A percentile compares a stretch with the other conserved stretches of the same genome.
phyloP scores from a whole-genome alignment of 2,888 invertebrate species.

The Macrosoma leucophasiata region DNA sequence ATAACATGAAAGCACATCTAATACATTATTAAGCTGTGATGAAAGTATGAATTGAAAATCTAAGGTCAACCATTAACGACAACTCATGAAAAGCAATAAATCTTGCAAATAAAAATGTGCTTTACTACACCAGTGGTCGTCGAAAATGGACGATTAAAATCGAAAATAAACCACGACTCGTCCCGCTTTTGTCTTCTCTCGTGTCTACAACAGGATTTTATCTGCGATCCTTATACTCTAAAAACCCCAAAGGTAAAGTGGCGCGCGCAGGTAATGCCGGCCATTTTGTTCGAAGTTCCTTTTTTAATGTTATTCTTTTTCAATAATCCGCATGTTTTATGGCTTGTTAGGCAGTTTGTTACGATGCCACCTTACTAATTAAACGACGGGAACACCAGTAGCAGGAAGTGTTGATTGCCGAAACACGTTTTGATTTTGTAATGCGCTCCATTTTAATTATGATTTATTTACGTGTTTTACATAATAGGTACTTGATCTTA shows the following conservation, averaged over 20 bases:
- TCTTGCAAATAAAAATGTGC: constrained; percentile 43
- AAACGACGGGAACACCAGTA: constrained; percentile 49
- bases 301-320: constrained; percentile 60
- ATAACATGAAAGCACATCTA: too few relatives aligned
- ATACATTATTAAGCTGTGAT: too few relatives aligned
- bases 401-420: constrained; percentile 43
- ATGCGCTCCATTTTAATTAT: constrained; percentile 4
- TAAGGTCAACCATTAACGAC: too few relatives aligned
- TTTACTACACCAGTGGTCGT: constrained; percentile 41
- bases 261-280: constrained; percentile 60
- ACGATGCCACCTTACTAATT: constrained; percentile 54
- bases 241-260: constrained; percentile 42
- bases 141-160: constrained; percentile 60
- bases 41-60: too few relatives aligned
- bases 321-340: constrained; percentile 70
- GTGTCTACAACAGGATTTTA: constrained; percentile 66
- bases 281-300: constrained; percentile 55
- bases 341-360: constrained; percentile 63
- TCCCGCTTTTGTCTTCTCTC: constrained; percentile 66
- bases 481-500: too few relatives aligned
- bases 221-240: constrained; percentile 40
- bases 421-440: constrained; percentile 10
- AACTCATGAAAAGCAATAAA: constrained; percentile 37
- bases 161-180: constrained; percentile 61
- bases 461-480: too few relatives aligned